A percentile compares a stretch with the other conserved stretches of the same genome.
Evolutionary conservation across 2,113 vertebrate species (phyloP).

Genomic region (Bolborhynchus lineola): DNA sequence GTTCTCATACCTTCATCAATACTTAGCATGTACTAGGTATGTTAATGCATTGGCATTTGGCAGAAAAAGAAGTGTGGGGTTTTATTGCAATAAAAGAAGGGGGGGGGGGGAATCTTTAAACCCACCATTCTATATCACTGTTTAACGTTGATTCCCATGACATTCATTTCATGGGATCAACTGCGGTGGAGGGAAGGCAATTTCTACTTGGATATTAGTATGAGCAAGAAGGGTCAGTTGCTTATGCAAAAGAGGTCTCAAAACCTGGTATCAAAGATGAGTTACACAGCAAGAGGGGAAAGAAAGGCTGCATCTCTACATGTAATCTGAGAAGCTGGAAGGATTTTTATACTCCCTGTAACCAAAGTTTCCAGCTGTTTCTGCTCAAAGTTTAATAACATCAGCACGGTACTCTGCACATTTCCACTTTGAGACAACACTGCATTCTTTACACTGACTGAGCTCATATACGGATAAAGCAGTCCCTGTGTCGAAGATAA

Average conservation of each 20-base stretch:
- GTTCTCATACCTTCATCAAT: neutral
- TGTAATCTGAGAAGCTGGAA: neutral
- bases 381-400: neutral
- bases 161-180: neutral
- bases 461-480: neutral
- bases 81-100: neutral
- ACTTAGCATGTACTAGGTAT: neutral
- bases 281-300: neutral
- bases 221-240: neutral
- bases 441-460: neutral
- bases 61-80: neutral
- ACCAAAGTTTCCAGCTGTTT: neutral
- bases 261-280: neutral
- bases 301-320: neutral
- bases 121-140: rapidly evolving
- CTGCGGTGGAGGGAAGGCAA: neutral
- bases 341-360: neutral
- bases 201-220: neutral
- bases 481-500: neutral
- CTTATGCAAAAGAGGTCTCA: neutral
- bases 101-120: neutral
- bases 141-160: neutral
- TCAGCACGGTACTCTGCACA: neutral
- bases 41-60: neutral
- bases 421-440: neutral